These are phyloP conservation scores for Scaptomyza reducta DNA, from an alignment of 2,888 invertebrate genomes.

Conservation along the genomic window DNA sequence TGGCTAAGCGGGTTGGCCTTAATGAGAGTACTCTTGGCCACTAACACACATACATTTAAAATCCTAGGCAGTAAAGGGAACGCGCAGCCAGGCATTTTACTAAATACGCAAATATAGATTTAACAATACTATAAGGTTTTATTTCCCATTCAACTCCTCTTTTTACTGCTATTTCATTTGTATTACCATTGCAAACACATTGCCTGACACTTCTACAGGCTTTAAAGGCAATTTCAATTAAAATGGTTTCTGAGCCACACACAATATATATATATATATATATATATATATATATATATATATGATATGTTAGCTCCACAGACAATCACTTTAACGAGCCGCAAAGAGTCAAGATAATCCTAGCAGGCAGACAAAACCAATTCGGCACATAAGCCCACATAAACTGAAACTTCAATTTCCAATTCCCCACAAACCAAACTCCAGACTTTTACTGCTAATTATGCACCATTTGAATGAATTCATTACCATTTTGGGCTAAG, in stretches of 20 bases:
- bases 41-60: not conserved
- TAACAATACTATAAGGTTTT: conserved; percentile 41
- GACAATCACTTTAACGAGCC: conserved; percentile 37
- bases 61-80: conserved; percentile 29
- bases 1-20: conserved; percentile 41
- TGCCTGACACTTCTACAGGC: conserved; percentile 55
- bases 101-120: conserved; percentile 27
- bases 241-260: conserved; percentile 20
- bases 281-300: not conserved
- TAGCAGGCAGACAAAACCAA: conserved; percentile 23
- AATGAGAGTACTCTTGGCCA: conserved; percentile 51
- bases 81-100: not conserved
- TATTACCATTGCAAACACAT: conserved; percentile 24
- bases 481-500: conserved; percentile 69
- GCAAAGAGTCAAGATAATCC: conserved; percentile 34
- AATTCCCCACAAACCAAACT: conserved; percentile 11
- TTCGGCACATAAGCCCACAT: conserved; percentile 21
- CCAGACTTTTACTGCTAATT: conserved; percentile 58
- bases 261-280: too few relatives aligned
- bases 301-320: not conserved
- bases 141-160: conserved; percentile 18
- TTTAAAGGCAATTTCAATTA: conserved; percentile 56
- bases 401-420: conserved; percentile 34
- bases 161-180: conserved; percentile 1
- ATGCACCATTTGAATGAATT: conserved; percentile 76